A percentile compares a stretch with the other conserved stretches of the same genome.
Evolutionary conservation across 2,113 vertebrate genomes (phyloP).

Genomic region (Dermatemys mawii): DNA sequence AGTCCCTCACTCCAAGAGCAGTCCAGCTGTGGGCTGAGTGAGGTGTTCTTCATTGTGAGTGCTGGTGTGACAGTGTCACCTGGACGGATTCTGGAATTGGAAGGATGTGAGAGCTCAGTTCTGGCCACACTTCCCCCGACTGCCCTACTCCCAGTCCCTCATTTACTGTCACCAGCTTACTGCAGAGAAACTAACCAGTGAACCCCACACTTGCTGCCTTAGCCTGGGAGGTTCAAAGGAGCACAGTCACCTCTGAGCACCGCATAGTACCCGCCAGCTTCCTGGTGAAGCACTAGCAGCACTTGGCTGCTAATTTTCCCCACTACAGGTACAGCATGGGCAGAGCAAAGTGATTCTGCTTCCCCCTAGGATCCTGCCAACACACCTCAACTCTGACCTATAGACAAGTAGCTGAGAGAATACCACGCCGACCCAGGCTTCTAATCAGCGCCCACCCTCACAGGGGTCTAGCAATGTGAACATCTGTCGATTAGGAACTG

Average conservation of each 20-base stretch:
- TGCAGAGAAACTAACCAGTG: background rate
- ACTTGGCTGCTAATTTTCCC: background rate
- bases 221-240: background rate
- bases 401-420: background rate
- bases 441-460: background rate
- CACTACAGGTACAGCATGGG: background rate
- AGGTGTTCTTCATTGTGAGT: background rate
- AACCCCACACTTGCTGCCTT: background rate
- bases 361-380: background rate
- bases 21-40: background rate
- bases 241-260: background rate
- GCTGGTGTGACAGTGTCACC: background rate
- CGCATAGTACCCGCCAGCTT: background rate
- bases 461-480: background rate
- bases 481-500: background rate
- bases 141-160: background rate
- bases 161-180: background rate
- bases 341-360: background rate
- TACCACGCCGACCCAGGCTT: background rate
- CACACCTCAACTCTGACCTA: background rate
- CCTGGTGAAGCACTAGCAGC: background rate
- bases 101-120: background rate
- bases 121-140: too few relatives aligned
- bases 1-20: background rate
- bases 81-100: too few relatives aligned